Base-by-base conservation (phyloP, 2,797 vertebrate genomes). In the Poeciliopsis paucimaculata region DNA sequence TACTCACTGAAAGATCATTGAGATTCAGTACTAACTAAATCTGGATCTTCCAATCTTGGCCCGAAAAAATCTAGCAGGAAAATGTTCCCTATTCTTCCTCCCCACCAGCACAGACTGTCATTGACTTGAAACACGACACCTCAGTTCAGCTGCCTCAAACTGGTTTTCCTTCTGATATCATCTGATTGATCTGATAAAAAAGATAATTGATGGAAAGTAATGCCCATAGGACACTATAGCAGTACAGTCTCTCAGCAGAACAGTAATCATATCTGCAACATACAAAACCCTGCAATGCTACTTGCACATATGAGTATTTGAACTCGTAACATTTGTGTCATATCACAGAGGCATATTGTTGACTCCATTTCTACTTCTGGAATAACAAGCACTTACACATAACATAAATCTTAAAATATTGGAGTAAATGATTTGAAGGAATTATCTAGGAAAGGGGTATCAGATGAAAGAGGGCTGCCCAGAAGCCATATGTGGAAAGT, bases 111-210 rank as follows among this genome's bases (percentile, higher is more conserved):
- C 64, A 76, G n/a, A 73, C 78, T 43, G 84, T 79, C 77, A 89
- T 88, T 82, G 78, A 79, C 73, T 60, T 66, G 60, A 60, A 90
- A 89, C 79, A 5, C 72, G 77, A 90, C 81, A 85, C 82, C 76
- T 83, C 55, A 73, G 82, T 86, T 75, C n/a, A 11, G 62, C 81
- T 39, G 39, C 49, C 73, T 73, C 75, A 36, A 55, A n/a, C 78
- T 74, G 76, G 77, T 80, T 87, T 86, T 81, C 77, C 78, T 72
- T 80, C 81, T 82, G 84, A 85, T 90, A 81, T 82, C 18, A 20
- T 74, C 84, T 72, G 66, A 83, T 74, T 89, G 87, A 88, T 74
- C n/a, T 82, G 72, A 84, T 28, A 46, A 28, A 78, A 81, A 55
- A 80, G 81, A 85, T 82, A 70, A 49, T 41, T 18, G 2, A 49